A percentile compares a stretch with the other conserved stretches of the same genome.
phyloP scores from a whole-genome alignment of 1,140 invertebrate genomes.

The Hirudo medicinalis region DNA sequence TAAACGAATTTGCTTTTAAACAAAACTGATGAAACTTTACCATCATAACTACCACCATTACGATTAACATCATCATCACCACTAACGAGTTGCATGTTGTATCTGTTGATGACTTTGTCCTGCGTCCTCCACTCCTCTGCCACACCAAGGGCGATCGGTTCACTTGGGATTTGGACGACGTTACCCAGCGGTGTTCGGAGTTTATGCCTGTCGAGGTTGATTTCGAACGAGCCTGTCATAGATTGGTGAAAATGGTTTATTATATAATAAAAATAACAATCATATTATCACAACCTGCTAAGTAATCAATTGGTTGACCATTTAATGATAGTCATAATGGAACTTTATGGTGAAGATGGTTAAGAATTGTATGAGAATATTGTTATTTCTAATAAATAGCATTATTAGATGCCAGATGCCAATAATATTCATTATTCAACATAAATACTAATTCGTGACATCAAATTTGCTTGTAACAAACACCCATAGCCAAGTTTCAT shows the following conservation, averaged over 20 bases:
- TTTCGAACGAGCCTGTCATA: conserved; percentile 44
- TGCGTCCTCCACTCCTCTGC: conserved; percentile 69
- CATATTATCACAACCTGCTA: too few relatives aligned
- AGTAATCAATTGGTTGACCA: too few relatives aligned
- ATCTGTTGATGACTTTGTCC: conserved; percentile 57
- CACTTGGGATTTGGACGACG: conserved; percentile 61
- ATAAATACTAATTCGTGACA: too few relatives aligned
- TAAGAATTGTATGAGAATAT: too few relatives aligned
- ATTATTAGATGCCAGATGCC: too few relatives aligned
- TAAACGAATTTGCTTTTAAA: neutral
- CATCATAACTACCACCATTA: conserved; percentile 6
- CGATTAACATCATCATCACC: conserved; percentile 7
- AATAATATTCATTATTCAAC: too few relatives aligned
- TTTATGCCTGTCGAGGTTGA: conserved; percentile 66
- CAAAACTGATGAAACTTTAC: neutral
- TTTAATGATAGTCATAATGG: too few relatives aligned
- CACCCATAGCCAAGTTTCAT: neutral
- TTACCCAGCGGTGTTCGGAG: conserved; percentile 73
- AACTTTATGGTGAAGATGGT: too few relatives aligned
- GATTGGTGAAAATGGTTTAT: too few relatives aligned
- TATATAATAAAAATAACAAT: too few relatives aligned
- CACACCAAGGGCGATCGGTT: conserved; percentile 60
- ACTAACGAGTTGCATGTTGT: conserved; percentile 73
- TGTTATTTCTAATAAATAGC: too few relatives aligned
- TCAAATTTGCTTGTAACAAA: too few relatives aligned